Percentiles rank a stretch among this genome's conserved stretches.
These are phyloP conservation scores for Ochropleura leucogaster DNA, from an alignment of 2,888 invertebrate species.

Conservation along the genomic window DNA sequence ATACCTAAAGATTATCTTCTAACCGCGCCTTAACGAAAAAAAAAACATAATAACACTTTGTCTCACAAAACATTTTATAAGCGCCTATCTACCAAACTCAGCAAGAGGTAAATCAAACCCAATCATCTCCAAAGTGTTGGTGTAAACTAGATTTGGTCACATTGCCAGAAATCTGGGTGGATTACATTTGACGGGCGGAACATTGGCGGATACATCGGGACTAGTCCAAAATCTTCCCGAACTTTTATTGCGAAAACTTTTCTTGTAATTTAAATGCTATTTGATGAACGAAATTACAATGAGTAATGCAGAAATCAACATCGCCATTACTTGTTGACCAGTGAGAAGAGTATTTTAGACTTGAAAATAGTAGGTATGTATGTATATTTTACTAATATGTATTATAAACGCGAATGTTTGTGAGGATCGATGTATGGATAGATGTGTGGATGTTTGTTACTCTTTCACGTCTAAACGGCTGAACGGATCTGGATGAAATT, in stretches of 20 bases:
- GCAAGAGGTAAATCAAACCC: background rate
- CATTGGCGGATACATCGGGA: constrained; percentile 3
- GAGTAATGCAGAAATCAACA: background rate
- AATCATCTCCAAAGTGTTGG: background rate
- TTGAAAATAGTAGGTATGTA: background rate
- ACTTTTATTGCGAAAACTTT: constrained; percentile 1
- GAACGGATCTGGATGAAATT: no score
- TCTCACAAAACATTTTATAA: no score
- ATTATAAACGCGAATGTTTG: no score
- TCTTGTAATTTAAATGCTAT: background rate
- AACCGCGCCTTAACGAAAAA: no score
- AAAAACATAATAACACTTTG: no score
- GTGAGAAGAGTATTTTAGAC: background rate
- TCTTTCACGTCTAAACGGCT: no score
- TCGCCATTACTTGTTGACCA: no score
- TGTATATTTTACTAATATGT: no score
- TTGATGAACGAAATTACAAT: no score
- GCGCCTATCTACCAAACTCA: background rate
- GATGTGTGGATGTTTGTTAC: no score
- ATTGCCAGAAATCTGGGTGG: constrained; percentile 2
- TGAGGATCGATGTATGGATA: no score
- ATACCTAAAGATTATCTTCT: no score
- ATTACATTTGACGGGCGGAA: constrained; percentile 11
- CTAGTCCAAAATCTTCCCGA: background rate
- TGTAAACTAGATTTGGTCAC: background rate